Percentiles rank a stretch among this genome's conserved stretches.
These are phyloP conservation scores for Stigmatopora nigra DNA, from an alignment of 2,113 vertebrate species.

Conservation along the genomic window DNA sequence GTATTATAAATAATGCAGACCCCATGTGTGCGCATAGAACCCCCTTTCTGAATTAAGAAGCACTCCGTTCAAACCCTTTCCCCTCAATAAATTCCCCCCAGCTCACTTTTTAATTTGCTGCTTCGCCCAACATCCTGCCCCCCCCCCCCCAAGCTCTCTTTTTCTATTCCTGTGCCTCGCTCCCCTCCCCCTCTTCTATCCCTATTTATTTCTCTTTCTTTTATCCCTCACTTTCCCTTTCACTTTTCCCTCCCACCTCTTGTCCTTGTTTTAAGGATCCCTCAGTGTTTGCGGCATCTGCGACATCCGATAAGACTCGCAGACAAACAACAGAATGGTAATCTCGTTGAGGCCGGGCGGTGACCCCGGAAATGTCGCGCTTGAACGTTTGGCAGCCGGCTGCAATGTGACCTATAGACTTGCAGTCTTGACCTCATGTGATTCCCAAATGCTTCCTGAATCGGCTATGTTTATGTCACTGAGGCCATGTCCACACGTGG, in stretches of 20 bases:
- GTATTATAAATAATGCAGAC: conserved; percentile 64
- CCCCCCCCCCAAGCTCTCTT: conserved; percentile 29
- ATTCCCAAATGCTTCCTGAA: conserved; percentile 14
- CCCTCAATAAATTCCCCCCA: conserved; percentile 25
- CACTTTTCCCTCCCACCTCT: conserved; percentile 28
- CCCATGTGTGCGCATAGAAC: conserved; percentile 20
- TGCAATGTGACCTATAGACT: conserved; percentile 11
- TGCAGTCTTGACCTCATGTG: conserved; percentile 28
- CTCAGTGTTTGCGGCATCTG: conserved; percentile 41
- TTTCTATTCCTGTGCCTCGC: conserved; percentile 8
- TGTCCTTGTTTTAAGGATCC: conserved; percentile 52
- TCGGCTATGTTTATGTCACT: neutral
- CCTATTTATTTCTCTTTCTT: conserved; percentile 43
- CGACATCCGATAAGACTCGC: conserved; percentile 51
- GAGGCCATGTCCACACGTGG: neutral
- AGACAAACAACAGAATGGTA: conserved; percentile 41
- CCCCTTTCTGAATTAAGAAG: conserved; percentile 28
- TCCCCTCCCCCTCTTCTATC: conserved; percentile 26
- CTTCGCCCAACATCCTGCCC: conserved; percentile 19
- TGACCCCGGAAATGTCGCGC: conserved; percentile 18
- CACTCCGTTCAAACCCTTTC: conserved; percentile 8
- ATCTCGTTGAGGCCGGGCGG: conserved; percentile 43
- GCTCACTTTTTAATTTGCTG: conserved; percentile 48
- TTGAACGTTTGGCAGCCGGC: conserved; percentile 16
- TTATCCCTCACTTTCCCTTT: conserved; percentile 12